Percentiles rank a stretch among this genome's conserved stretches.
Evolutionary conservation across 1,140 invertebrate genomes (phyloP).

Genomic region (Hycleus cichorii): DNA sequence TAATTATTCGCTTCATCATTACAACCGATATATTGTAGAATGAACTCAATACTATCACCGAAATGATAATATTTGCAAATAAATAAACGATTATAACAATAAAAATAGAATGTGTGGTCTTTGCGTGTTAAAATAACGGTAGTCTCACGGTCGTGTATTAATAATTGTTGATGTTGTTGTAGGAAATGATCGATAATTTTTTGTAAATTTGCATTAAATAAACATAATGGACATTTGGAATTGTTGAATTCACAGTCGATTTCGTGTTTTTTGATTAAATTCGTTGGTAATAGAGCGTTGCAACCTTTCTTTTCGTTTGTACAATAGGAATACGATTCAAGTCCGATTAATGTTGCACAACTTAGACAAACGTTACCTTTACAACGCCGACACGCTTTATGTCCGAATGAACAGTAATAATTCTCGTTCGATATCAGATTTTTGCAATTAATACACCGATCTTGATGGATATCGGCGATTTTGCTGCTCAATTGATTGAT

Average conservation of each 20-base stretch:
- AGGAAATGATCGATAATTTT: constrained; percentile 12
- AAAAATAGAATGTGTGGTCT: constrained; percentile 15
- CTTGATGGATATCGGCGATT: background rate
- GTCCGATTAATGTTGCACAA: constrained; percentile 18
- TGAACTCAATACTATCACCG: constrained; percentile 14
- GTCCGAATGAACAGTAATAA: constrained; percentile 22
- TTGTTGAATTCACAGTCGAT: constrained; percentile 25
- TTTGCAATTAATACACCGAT: constrained; percentile 18
- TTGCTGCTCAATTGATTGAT: background rate
- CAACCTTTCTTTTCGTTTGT: constrained; percentile 25
- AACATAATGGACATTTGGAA: constrained; percentile 20
- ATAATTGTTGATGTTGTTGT: constrained; percentile 8
- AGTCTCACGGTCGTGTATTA: constrained; percentile 10
- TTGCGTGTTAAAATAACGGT: constrained; percentile 8
- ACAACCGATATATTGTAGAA: constrained; percentile 21
- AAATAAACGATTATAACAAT: constrained; percentile 21
- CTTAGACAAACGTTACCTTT: constrained; percentile 17
- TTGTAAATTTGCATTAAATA: background rate
- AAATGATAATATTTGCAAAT: constrained; percentile 20
- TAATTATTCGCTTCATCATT: constrained; percentile 17
- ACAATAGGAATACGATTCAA: constrained; percentile 17
- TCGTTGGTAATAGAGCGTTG: constrained; percentile 2
- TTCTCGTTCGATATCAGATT: constrained; percentile 4
- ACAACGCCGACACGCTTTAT: constrained; percentile 22
- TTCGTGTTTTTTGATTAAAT: constrained; percentile 7